These are phyloP conservation scores for Drosophila rellima DNA, from an alignment of 2,888 invertebrate genomes.

Conservation along the genomic window DNA sequence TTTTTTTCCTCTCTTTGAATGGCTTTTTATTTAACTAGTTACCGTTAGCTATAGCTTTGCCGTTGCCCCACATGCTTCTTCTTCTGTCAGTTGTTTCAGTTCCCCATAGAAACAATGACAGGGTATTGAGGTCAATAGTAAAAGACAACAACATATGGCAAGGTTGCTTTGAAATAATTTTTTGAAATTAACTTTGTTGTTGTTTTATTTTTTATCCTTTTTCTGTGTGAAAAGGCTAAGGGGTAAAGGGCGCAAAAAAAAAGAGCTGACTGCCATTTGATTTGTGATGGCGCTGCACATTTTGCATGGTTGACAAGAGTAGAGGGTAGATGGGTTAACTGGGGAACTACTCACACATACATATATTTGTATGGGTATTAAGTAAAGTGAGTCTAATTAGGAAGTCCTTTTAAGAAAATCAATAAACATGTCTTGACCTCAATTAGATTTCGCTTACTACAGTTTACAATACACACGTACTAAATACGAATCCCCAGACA, in stretches of 20 bases:
- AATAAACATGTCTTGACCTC: slow-evolving; percentile 84
- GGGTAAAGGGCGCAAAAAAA: neutral
- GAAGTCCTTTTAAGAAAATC: slow-evolving; percentile 83
- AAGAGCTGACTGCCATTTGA: slow-evolving; percentile 51
- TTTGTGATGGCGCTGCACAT: slow-evolving; percentile 64
- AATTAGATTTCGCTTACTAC: slow-evolving; percentile 82
- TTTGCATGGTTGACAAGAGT: slow-evolving; percentile 45
- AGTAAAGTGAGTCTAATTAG: slow-evolving; percentile 80
- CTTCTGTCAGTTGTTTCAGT: slow-evolving; percentile 35
- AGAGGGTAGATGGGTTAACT: slow-evolving; percentile 9
- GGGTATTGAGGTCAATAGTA: slow-evolving; percentile 78
- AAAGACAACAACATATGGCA: slow-evolving; percentile 81
- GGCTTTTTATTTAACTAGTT: slow-evolving; percentile 67
- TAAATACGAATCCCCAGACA: slow-evolving; percentile 71
- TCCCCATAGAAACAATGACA: slow-evolving; percentile 77
- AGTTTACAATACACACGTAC: slow-evolving; percentile 74
- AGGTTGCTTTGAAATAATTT: slow-evolving; percentile 80
- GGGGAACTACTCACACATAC: slow-evolving; percentile 1
- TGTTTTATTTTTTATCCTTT: neutral
- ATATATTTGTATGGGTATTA: slow-evolving; percentile 20
- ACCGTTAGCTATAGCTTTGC: slow-evolving; percentile 54
- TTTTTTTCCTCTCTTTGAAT: slow-evolving; percentile 30
- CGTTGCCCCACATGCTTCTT: slow-evolving; percentile 14
- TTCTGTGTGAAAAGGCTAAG: slow-evolving; percentile 26
- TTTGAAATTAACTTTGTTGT: slow-evolving; percentile 72